Percentiles rank a stretch among this genome's conserved stretches.
phyloP scores from a whole-genome alignment of 1,140 invertebrate genomes.

The Bombus superbus region DNA sequence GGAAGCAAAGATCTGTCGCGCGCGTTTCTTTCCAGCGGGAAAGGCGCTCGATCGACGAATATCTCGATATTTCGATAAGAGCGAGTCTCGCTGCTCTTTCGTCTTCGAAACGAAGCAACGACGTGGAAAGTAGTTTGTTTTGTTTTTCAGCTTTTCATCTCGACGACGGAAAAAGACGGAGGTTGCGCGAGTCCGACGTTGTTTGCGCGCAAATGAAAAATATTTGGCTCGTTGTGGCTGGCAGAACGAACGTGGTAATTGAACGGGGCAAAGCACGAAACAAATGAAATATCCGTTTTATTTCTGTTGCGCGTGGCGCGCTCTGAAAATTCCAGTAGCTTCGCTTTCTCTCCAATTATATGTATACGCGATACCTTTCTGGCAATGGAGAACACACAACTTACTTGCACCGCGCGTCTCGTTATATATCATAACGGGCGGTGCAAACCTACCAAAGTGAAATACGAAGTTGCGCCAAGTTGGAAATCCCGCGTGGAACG shows the following conservation, averaged over 20 bases:
- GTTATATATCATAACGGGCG: constrained; percentile 9
- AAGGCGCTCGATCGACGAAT: too few species aligned
- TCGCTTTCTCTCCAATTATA: background rate
- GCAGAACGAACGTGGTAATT: constrained; percentile 2
- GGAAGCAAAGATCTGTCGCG: background rate
- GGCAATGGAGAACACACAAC: background rate
- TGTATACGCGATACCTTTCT: background rate
- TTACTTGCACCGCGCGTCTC: background rate
- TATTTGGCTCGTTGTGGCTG: background rate
- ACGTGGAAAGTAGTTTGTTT: too few species aligned
- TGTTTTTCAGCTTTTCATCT: too few species aligned
- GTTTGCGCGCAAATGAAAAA: too few species aligned
- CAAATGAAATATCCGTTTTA: background rate
- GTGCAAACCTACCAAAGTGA: background rate
- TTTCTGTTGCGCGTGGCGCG: background rate
- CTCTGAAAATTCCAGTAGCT: background rate
- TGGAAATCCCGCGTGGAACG: background rate
- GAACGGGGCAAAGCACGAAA: background rate
- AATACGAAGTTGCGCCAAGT: constrained; percentile 6
- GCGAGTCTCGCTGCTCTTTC: too few species aligned
- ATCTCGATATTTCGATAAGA: too few species aligned
- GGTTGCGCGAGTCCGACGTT: too few species aligned
- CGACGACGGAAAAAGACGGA: too few species aligned
- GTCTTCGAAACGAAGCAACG: background rate
- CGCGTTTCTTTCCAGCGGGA: too few species aligned